Conservation (phyloP, 2,113 vertebrate genomes). For the Sprattus sprattus region DNA sequence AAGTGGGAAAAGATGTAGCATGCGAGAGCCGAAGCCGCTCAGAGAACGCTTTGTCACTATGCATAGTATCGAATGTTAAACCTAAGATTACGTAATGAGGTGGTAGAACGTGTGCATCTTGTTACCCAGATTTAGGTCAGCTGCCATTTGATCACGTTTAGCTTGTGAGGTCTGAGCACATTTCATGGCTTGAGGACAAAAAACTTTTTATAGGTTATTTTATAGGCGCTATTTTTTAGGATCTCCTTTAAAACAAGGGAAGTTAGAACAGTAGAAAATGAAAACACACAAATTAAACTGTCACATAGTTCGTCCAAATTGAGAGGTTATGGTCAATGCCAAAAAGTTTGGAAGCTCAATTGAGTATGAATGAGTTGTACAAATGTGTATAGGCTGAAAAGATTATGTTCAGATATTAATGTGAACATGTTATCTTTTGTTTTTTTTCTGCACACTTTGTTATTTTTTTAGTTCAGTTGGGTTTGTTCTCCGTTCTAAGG, state of each 20-base stretch:
- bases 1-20: not conserved
- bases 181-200: not conserved
- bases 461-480: not conserved
- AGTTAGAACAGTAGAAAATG: not conserved
- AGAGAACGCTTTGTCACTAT: not conserved
- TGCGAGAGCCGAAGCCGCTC: not conserved
- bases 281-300: not conserved
- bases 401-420: not conserved
- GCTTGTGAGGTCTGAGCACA: not conserved
- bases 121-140: not conserved
- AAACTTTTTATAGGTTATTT: not conserved
- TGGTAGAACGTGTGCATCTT: not conserved
- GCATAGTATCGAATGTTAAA: conserved; percentile 9
- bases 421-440: not conserved
- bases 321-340: not conserved
- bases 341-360: not conserved
- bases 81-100: conserved; percentile 3
- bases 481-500: not conserved
- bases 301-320: not conserved
- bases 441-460: too few relatives aligned
- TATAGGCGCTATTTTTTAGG: not conserved
- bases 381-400: too few relatives aligned
- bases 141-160: not conserved
- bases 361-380: too few relatives aligned
- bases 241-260: too few relatives aligned